Percentiles rank a stretch among this genome's conserved stretches.
phyloP scores from a whole-genome alignment of 2,888 invertebrate species.

The Himalopsyche anomala region DNA sequence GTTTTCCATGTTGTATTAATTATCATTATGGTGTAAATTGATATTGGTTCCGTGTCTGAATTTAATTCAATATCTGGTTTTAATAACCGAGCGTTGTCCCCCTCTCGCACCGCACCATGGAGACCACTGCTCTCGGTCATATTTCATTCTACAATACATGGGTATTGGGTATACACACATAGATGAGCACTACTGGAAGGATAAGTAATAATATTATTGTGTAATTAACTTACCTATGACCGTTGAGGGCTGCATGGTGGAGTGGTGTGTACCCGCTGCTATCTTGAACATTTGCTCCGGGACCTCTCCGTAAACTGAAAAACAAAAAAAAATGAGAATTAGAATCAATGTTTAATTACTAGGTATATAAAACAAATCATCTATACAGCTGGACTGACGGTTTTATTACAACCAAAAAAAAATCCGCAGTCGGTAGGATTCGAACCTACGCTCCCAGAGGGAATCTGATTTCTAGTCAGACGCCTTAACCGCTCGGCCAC shows the following conservation, averaged over 20 bases:
- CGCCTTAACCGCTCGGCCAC: constrained; percentile 93
- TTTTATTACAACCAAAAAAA: neutral
- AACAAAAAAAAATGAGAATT: constrained; percentile 64
- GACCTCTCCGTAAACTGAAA: constrained; percentile 89
- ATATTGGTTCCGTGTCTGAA: too few species aligned
- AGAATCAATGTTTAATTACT: neutral
- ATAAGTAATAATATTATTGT: neutral
- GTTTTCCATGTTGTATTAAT: too few species aligned
- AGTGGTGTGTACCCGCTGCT: constrained; percentile 94
- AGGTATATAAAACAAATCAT: neutral
- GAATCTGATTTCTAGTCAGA: constrained; percentile 94
- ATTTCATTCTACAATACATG: too few species aligned
- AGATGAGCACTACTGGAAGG: neutral
- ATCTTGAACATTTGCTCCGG: constrained; percentile 95
- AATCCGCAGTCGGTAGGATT: constrained; percentile 89
- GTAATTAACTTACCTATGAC: constrained; percentile 85
- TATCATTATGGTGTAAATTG: too few species aligned
- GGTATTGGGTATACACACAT: neutral
- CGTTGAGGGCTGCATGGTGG: constrained; percentile 95
- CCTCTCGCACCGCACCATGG: too few species aligned
- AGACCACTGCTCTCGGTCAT: too few species aligned
- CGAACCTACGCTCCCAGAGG: constrained; percentile 94
- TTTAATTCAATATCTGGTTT: too few species aligned
- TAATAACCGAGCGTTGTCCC: too few species aligned
- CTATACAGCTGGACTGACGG: neutral